Evolutionary conservation across 2,113 vertebrate species (phyloP), one percentile per base, ranked within the genome.

Genomic region (Limanda limanda): DNA sequence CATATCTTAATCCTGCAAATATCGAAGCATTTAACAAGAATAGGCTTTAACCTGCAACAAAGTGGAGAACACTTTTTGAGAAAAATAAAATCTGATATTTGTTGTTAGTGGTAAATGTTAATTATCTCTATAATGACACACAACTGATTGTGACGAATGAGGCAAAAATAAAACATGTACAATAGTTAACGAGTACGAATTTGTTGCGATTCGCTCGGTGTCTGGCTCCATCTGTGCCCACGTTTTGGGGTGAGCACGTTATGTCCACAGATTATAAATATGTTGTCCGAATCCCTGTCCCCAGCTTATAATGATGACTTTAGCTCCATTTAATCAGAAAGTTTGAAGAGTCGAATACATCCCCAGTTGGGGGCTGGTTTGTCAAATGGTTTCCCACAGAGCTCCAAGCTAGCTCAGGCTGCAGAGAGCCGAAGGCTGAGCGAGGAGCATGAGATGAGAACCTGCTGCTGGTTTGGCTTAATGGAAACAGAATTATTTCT

Each of bases 281-380:
- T 9, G 21, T 69, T 56, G 21, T 37, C 70, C 64, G 21, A 63
- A 76, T 55, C 37, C 20, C 24, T 21, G 45, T 78, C 66, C 37
- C 70, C 59, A 74, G 74, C 71, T 40, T 82, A 64, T 2, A 23
- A 93, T 86, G 88, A 83, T 80, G 94, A 96, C 95, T 96, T 31
- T 7, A 93, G 90, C 6, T 93, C 92, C 83, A 96, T 96, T 96
- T 96, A 92, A 94, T 92, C 93, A 90, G 84, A 87, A 93, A 92
- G 92, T 94, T 92, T 95, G 93, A 96, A 93, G 91, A 96, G 94
- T 95, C 93, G 93, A 96, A 96, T 91, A 91, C 93, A 94, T 93
- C 91, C 95, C 61, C 82, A 93, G 94, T 88, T 91, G 92, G 93
- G 93, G 91, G 94, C 92, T 91, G 80, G 80, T 91, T 86, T 79